phyloP scores from a whole-genome alignment of 1,140 invertebrate genomes.

The Teleopsis dalmanni region DNA sequence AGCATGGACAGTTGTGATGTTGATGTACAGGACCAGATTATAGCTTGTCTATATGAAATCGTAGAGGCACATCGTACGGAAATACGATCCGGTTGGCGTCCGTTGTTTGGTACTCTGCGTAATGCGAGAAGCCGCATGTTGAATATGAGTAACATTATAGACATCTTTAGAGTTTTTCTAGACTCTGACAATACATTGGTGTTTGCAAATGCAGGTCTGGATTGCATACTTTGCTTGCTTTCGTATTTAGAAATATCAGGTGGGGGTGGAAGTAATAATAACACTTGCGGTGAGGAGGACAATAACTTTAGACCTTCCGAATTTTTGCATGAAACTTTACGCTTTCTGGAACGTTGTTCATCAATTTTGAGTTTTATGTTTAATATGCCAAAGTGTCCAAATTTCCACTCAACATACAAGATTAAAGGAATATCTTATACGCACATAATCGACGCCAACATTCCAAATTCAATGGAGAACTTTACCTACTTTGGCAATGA shows the following conservation, averaged over 20 bases:
- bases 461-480: conserved; percentile 66
- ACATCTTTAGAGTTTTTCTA: conserved; percentile 88
- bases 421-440: conserved; percentile 72
- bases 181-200: conserved; percentile 86
- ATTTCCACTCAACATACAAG: conserved; percentile 82
- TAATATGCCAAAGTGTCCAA: conserved; percentile 87
- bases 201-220: conserved; percentile 87
- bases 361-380: conserved; percentile 86
- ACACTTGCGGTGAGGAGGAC: conserved; percentile 41
- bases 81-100: conserved; percentile 88
- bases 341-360: conserved; percentile 76
- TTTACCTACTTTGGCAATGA: conserved; percentile 49
- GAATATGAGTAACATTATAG: conserved; percentile 66
- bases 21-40: conserved; percentile 86
- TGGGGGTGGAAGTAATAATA: conserved; percentile 44
- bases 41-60: conserved; percentile 90
- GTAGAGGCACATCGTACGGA: conserved; percentile 88
- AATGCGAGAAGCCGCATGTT: conserved; percentile 60
- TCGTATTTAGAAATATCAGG: conserved; percentile 48
- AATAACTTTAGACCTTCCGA: conserved; percentile 49
- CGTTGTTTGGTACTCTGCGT: conserved; percentile 80
- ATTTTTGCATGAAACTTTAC: conserved; percentile 76
- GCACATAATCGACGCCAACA: conserved; percentile 74
- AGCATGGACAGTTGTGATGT: conserved; percentile 86
- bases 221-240: conserved; percentile 84